Conservation (phyloP, 2,113 vertebrate species). For the Thermophis baileyi region DNA sequence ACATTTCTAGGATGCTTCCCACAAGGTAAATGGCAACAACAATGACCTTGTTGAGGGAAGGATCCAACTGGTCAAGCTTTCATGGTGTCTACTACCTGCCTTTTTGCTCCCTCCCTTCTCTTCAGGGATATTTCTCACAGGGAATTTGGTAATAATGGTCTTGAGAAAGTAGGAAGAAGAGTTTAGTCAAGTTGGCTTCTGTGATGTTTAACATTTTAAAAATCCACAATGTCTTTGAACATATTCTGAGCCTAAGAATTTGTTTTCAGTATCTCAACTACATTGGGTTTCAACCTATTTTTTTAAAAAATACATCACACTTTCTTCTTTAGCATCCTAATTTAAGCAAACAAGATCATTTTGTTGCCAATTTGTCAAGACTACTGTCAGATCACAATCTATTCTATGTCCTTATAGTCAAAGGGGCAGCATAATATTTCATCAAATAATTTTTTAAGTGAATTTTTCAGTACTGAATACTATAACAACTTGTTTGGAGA, state of each 20-base stretch:
- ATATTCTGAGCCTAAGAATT: background rate
- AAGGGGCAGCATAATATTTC: background rate
- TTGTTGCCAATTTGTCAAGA: background rate
- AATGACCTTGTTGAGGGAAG: background rate
- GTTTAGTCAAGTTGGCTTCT: background rate
- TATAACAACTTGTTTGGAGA: background rate
- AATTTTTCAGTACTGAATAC: background rate
- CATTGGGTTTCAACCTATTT: background rate
- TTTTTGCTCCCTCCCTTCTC: background rate
- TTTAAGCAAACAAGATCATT: background rate
- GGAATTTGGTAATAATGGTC: background rate
- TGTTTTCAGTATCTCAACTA: background rate
- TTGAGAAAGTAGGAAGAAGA: background rate
- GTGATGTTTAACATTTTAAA: background rate
- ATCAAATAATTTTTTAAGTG: background rate
- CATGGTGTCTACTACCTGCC: background rate
- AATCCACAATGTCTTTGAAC: background rate
- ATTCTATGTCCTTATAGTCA: background rate
- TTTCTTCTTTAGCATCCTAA: background rate
- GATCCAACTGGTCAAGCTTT: background rate
- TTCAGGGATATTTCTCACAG: background rate
- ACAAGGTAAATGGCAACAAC: background rate
- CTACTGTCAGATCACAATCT: background rate
- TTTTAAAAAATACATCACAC: background rate
- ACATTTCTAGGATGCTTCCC: background rate